phyloP scores from a whole-genome alignment of 2,888 invertebrate species.

The Pterostichus madidus region DNA sequence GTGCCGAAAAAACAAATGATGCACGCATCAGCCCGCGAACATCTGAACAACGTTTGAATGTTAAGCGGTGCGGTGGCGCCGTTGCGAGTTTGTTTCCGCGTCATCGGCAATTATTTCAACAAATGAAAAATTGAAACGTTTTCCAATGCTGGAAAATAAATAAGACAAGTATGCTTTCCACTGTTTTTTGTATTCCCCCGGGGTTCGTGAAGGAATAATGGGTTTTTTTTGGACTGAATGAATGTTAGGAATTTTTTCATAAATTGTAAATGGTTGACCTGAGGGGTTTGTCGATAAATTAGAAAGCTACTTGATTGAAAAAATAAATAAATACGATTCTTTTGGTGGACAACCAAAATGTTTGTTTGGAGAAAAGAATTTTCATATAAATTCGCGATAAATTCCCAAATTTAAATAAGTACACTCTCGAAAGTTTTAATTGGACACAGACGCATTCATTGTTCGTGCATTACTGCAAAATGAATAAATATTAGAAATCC shows the following conservation, averaged over 20 bases:
- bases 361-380: not conserved
- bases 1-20: slow-evolving; percentile 62
- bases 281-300: not conserved
- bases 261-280: slow-evolving; percentile 6
- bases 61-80: not conserved
- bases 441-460: too few relatives aligned
- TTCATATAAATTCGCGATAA: not conserved
- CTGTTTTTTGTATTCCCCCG: too few relatives aligned
- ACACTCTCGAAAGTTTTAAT: too few relatives aligned
- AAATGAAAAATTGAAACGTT: slow-evolving; percentile 48
- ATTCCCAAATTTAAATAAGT: not conserved
- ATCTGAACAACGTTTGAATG: slow-evolving; percentile 9
- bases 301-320: not conserved
- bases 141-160: not conserved
- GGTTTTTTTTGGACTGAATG: slow-evolving; percentile 6
- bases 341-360: not conserved
- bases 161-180: not conserved
- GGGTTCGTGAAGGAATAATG: slow-evolving; percentile 1
- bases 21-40: slow-evolving; percentile 22
- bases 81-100: not conserved
- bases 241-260: slow-evolving; percentile 28
- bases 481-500: too few relatives aligned
- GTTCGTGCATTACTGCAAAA: too few relatives aligned
- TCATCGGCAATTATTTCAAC: slow-evolving; percentile 50
- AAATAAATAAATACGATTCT: slow-evolving; percentile 13